Conservation (phyloP, 2,797 vertebrate species). For the Pagetopsis macropterus region DNA sequence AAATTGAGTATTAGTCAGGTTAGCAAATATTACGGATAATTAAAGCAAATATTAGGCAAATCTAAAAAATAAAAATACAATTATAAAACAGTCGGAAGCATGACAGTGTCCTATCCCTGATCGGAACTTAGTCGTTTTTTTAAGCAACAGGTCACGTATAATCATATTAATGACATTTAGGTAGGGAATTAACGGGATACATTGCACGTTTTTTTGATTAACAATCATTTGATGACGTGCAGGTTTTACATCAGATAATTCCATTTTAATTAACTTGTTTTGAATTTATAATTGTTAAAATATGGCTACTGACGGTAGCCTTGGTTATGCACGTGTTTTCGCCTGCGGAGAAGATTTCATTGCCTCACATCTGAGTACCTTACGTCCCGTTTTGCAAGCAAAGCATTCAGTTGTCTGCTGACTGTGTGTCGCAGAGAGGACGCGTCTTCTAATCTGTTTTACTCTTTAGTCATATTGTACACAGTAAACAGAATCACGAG, state of each 20-base stretch:
- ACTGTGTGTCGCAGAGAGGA: conserved; percentile 30
- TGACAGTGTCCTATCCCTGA: background rate
- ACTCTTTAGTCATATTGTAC: conserved; percentile 17
- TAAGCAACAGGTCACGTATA: background rate
- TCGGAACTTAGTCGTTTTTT: background rate
- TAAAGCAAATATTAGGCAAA: conserved; percentile 37
- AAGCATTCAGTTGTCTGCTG: background rate
- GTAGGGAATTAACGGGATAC: background rate
- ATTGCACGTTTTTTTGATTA: background rate
- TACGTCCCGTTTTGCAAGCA: conserved; percentile 9
- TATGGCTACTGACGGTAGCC: too few relatives aligned
- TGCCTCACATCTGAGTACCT: background rate
- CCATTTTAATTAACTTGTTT: background rate
- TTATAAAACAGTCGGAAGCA: background rate
- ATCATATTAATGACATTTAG: background rate
- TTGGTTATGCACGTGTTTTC: background rate
- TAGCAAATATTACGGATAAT: conserved; percentile 28
- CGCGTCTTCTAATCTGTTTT: conserved; percentile 30
- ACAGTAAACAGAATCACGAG: conserved; percentile 52
- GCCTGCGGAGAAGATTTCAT: background rate
- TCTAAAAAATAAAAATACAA: conserved; percentile 15
- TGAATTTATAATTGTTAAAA: background rate
- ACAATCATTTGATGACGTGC: background rate
- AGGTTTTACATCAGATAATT: background rate
- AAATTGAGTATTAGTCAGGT: conserved; percentile 14